Base-by-base conservation (phyloP, 2,797 vertebrate genomes). In the Dryobates pubescens region DNA sequence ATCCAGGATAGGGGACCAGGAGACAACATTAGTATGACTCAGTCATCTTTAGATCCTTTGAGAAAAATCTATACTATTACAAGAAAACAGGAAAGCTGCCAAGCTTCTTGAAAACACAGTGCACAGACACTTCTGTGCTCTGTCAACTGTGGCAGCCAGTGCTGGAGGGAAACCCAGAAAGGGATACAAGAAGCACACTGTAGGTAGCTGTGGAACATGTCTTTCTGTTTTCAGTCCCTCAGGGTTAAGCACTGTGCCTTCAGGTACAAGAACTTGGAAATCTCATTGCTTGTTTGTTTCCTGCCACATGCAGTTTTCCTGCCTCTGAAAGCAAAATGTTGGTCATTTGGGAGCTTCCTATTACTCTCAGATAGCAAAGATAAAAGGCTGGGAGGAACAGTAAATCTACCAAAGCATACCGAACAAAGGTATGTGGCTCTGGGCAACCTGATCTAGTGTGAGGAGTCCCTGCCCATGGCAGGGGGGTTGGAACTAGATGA, bases 351-450 rank as follows among this genome's bases (percentile, higher is more conserved):
- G 90, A 93, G 58, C 74, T 89, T 92, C 87, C 77, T 81, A 41
- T 94, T 94, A 84, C 80, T 79, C 89, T 88, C 77, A 76, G 87
- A 91, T 83, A 95, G 41, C 72, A 92, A 94, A 95, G 90, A 92
- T 93, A 96, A 94, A 96, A 94, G 79, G 26, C 80, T 74, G 32
- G 63, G 34, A 67, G 64, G 92, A 95, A 86, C 45, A 74, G 36
- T 88, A 96, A 79, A 94, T 83, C 64, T 74, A 78, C 26, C 74
- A 88, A 89, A 91, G 61, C 71, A 71, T 38, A 68, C 82, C 62
- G 92, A 89, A 47, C 49, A 64, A 91, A 89, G 29, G 68, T 89
- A 95, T 38, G 38, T 38, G 38, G 38, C 38, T 38, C 38, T 38
- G 38, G 38, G 38, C 38, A 38, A 38, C 38, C 38, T 38, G 38